Base-by-base conservation (phyloP, 1,140 invertebrate species). In the Listronotus bonariensis region DNA sequence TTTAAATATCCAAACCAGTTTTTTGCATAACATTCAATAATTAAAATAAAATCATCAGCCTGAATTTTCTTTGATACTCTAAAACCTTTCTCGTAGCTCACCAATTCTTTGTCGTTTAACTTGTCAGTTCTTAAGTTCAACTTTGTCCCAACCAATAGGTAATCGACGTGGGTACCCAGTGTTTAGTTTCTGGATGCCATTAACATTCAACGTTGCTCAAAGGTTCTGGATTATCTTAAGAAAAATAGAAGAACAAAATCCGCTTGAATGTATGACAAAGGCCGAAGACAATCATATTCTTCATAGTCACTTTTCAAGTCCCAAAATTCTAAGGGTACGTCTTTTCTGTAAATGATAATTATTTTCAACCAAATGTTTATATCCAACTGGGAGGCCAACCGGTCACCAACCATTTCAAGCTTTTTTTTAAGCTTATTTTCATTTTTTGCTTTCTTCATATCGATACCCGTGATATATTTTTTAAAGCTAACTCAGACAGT, bases 291-390 rank as follows among this genome's bases (percentile, higher is more conserved):
- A 78, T 98, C 95, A 74, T 98, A 98, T 78, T 97, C 95, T 80
- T 98, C 95, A 78, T 97, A 95, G 80, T 98, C 96, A 81, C 97
- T 93, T 0, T 92, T 92, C 6, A 95, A 97, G 74, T 98, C 95
- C 94, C 95, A 98, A 3, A 97, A 78, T 20, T 89, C 88, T 70
- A 94, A 84, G 73, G 88, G 86, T 68, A 89, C 90, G 65, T 87
- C 82, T 67, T 87, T 82, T 5, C 86, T 89, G 72, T 93, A 90
- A 1, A 93, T 86, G 3, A 76, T 82, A 54, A 93, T 86, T 45
- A 82, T 86, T 55, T 88, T 91, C 8, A n/a, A 26, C 20, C 1
- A 26, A 26, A 5, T 26, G 1, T 26, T 26, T 26, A 5, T 26
- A 26, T 26, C 5, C 20, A 26, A 26, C 5, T 26, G 20, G 20